phyloP scores from a whole-genome alignment of 2,113 vertebrate genomes.

The Gymnobelideus leadbeateri region DNA sequence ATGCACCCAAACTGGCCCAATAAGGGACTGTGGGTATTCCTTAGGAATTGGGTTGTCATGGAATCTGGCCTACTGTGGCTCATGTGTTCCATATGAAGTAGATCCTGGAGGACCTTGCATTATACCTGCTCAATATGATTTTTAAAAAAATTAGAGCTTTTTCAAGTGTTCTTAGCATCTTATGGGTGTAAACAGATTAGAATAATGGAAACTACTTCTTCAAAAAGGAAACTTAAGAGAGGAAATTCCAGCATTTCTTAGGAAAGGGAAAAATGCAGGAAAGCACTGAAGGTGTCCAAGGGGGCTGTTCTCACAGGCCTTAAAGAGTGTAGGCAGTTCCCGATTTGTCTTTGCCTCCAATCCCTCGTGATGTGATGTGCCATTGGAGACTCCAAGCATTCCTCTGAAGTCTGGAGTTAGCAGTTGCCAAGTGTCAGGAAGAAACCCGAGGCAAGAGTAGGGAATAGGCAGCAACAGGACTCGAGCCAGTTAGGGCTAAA shows the following conservation, averaged over 20 bases:
- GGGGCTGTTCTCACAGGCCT: background rate
- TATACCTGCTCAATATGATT: background rate
- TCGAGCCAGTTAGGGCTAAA: background rate
- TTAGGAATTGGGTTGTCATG: slow-evolving; percentile 27
- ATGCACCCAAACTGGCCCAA: background rate
- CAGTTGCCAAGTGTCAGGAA: background rate
- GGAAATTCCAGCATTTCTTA: background rate
- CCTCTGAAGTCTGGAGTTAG: background rate
- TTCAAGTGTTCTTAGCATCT: slow-evolving; percentile 17
- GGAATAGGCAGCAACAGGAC: background rate
- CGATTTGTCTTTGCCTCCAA: slow-evolving; percentile 10
- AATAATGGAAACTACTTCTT: slow-evolving; percentile 35
- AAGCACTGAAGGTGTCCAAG: slow-evolving; percentile 14
- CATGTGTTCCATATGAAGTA: slow-evolving; percentile 24
- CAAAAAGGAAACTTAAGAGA: slow-evolving; percentile 37
- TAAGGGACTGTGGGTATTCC: slow-evolving; percentile 5
- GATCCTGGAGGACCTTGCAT: slow-evolving; percentile 23
- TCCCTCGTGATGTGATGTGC: background rate
- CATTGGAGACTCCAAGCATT: background rate
- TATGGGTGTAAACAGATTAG: slow-evolving; percentile 39
- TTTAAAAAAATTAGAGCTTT: slow-evolving; percentile 3
- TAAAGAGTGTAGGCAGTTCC: slow-evolving; percentile 11
- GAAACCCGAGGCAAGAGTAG: background rate
- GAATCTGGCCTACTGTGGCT: slow-evolving; percentile 26
- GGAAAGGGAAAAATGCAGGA: slow-evolving; percentile 30